A percentile compares a stretch with the other conserved stretches of the same genome.
phyloP scores from a whole-genome alignment of 2,888 invertebrate species.

The Sinhomidia bicolor region DNA sequence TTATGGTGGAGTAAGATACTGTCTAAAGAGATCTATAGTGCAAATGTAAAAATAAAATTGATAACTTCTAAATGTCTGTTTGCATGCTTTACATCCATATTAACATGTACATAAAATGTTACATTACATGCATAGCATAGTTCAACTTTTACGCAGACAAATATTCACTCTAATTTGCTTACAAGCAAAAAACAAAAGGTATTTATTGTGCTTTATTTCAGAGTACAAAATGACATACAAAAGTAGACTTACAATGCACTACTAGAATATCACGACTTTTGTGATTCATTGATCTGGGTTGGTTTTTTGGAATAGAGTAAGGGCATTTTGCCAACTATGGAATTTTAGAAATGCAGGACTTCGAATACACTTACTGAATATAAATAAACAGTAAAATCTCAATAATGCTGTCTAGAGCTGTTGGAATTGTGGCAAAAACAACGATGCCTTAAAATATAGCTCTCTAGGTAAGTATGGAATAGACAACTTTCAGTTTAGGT shows the following conservation, averaged over 20 bases:
- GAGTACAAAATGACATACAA: not conserved
- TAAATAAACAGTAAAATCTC: not conserved
- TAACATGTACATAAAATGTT: not conserved
- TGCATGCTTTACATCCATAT: not conserved
- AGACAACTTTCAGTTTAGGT: not conserved
- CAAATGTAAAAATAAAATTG: not conserved
- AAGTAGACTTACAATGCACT: not conserved
- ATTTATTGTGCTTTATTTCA: not conserved
- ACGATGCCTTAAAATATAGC: not conserved
- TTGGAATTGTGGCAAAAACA: not conserved
- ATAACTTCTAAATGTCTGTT: not conserved
- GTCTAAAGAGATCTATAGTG: not conserved
- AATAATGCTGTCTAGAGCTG: not conserved
- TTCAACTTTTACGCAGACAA: too few relatives aligned
- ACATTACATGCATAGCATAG: too few relatives aligned
- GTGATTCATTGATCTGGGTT: not conserved
- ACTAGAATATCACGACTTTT: not conserved
- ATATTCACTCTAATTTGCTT: not conserved
- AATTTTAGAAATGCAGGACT: not conserved
- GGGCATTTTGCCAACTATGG: constrained; percentile 46
- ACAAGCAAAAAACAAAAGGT: not conserved
- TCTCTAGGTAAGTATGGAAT: too few relatives aligned
- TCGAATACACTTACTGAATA: not conserved
- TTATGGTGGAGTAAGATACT: too few relatives aligned
- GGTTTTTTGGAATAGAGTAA: not conserved